These are phyloP conservation scores for human DNA, from an alignment of 2,113 vertebrate genomes.

Conservation along the genomic window DNA sequence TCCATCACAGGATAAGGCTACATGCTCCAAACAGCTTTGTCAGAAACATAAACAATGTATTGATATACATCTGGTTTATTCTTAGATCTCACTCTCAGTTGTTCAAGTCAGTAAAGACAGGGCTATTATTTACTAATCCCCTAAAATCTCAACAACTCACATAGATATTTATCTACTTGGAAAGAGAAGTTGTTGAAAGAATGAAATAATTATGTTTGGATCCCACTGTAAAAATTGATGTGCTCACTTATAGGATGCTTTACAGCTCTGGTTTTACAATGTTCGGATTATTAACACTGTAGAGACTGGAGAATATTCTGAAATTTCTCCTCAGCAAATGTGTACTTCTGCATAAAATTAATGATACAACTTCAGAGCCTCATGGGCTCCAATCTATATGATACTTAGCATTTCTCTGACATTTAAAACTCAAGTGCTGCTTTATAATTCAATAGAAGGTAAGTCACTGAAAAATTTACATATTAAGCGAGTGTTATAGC, in stretches of 20 bases:
- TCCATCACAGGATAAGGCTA: background rate
- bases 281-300: background rate
- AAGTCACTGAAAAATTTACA: conserved; percentile 45
- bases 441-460: conserved; percentile 8
- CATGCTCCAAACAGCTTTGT: background rate
- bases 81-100: background rate
- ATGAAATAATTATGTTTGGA: background rate
- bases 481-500: conserved; percentile 16
- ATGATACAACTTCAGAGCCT: background rate
- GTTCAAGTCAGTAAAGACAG: background rate
- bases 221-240: background rate
- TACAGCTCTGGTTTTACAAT: background rate
- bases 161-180: background rate
- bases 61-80: background rate
- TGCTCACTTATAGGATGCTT: background rate
- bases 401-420: background rate
- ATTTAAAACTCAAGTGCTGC: background rate
- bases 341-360: conserved; percentile 19
- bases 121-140: background rate
- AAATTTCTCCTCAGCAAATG: background rate
- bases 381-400: background rate
- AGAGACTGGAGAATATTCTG: background rate
- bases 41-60: background rate
- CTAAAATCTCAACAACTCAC: background rate
- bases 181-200: background rate